A percentile compares a stretch with the other conserved stretches of the same genome.
Evolutionary conservation across 2,113 vertebrate genomes (phyloP).

Genomic region (Sorex araneus): DNA sequence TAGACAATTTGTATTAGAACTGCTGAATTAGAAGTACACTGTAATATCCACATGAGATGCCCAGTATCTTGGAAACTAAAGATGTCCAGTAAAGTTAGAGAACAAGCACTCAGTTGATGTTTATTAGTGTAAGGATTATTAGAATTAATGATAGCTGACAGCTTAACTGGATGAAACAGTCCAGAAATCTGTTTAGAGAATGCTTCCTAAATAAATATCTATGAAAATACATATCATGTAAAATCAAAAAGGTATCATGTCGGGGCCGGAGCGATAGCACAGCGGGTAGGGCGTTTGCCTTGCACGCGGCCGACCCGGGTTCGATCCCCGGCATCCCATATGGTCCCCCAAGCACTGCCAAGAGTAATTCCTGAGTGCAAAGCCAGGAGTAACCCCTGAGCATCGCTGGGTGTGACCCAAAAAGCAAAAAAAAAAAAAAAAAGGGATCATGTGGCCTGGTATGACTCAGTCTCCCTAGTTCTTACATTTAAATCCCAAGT

Average conservation of each 20-base stretch:
- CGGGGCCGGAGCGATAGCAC: too few relatives aligned
- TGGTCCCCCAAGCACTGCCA: too few relatives aligned
- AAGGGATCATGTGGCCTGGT: too few relatives aligned
- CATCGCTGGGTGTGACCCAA: too few relatives aligned
- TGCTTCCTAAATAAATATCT: background rate
- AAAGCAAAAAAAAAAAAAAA: too few relatives aligned
- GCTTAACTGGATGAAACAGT: background rate
- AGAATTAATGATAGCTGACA: background rate
- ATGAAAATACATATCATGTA: background rate
- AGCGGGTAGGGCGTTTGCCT: too few relatives aligned
- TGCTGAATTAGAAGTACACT: too few relatives aligned
- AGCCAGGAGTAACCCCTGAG: too few relatives aligned
- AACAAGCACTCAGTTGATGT: background rate
- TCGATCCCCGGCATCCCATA: too few relatives aligned
- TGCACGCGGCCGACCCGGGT: too few relatives aligned
- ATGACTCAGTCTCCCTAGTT: background rate
- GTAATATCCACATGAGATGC: background rate
- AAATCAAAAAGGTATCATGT: background rate
- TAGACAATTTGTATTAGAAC: background rate
- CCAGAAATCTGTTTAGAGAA: slow-evolving; percentile 44
- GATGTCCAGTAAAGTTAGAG: background rate
- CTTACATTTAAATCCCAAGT: background rate
- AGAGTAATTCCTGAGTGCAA: too few relatives aligned
- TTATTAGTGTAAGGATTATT: background rate
- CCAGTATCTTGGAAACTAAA: background rate